Percentiles rank a stretch among this genome's conserved stretches.
Evolutionary conservation across 2,797 vertebrate species (phyloP).

Genomic region (Siniperca obscura): DNA sequence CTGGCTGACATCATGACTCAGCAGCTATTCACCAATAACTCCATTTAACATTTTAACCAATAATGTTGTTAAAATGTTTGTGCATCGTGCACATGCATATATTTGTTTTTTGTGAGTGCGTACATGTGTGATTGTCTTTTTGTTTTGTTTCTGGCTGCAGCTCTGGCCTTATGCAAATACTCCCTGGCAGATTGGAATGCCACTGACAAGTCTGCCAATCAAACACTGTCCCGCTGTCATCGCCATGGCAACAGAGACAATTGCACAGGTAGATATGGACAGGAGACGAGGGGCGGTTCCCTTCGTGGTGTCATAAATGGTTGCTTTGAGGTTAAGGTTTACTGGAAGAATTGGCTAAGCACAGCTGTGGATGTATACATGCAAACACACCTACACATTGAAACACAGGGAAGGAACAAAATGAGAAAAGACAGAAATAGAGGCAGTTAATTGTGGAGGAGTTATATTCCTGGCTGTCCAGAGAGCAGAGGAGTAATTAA

Average conservation of each 20-base stretch:
- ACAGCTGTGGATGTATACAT: constrained; percentile 11
- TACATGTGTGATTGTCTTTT: constrained; percentile 38
- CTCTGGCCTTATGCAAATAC: constrained; percentile 83
- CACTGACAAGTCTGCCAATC: constrained; percentile 72
- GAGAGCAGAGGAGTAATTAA: constrained; percentile 9
- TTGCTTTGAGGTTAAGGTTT: constrained; percentile 32
- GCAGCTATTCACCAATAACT: constrained; percentile 10
- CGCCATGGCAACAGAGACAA: constrained; percentile 81
- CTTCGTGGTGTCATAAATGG: constrained; percentile 9
- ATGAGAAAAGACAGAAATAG: not conserved
- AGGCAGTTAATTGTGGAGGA: constrained; percentile 9
- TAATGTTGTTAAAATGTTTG: constrained; percentile 20
- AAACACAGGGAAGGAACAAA: not conserved
- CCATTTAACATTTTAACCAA: not conserved
- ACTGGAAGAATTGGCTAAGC: constrained; percentile 8
- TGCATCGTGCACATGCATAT: not conserved
- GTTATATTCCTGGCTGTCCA: not conserved
- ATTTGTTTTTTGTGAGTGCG: constrained; percentile 24
- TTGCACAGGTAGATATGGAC: constrained; percentile 84
- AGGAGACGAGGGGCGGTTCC: not conserved
- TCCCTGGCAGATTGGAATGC: constrained; percentile 82
- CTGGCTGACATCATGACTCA: constrained; percentile 40
- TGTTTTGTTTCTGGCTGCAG: constrained; percentile 79
- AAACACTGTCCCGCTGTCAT: constrained; percentile 74
- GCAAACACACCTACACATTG: not conserved